Conservation (phyloP, 2,888 invertebrate species). For the Micoletzkya japonica region DNA sequence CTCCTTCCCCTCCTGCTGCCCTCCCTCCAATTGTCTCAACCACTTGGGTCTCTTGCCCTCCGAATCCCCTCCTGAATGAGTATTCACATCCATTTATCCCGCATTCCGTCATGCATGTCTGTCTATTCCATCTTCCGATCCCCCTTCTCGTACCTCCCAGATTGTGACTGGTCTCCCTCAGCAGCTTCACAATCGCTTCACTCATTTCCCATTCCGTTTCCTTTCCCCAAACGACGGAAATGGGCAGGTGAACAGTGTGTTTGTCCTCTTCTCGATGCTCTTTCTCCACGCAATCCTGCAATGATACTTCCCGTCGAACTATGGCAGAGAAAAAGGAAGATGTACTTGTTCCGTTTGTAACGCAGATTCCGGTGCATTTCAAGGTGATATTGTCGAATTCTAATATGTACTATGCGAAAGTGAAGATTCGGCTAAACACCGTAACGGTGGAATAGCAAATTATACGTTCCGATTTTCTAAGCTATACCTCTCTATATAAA, state of each 20-base stretch:
- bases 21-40: slow-evolving; percentile 63
- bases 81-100: background rate
- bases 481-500: too few species aligned
- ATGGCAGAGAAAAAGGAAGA: background rate
- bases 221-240: slow-evolving; percentile 50
- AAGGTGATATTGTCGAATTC: too few species aligned
- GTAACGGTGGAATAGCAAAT: too few species aligned
- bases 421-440: too few species aligned
- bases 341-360: too few species aligned
- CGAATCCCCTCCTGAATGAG: slow-evolving; percentile 36
- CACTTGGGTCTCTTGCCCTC: slow-evolving; percentile 63
- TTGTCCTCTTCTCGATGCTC: slow-evolving; percentile 26
- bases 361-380: too few species aligned
- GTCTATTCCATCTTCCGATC: background rate
- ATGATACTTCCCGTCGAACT: background rate
- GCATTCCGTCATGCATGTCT: background rate
- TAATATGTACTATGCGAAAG: too few species aligned
- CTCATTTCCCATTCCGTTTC: slow-evolving; percentile 53
- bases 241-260: slow-evolving; percentile 42
- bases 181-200: slow-evolving; percentile 68
- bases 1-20: slow-evolving; percentile 49
- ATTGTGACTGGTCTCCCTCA: slow-evolving; percentile 81
- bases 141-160: slow-evolving; percentile 31
- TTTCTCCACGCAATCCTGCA: slow-evolving; percentile 53
- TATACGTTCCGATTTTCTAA: too few species aligned